phyloP scores from a whole-genome alignment of 2,888 invertebrate genomes.

The Eupithecia subumbrata region DNA sequence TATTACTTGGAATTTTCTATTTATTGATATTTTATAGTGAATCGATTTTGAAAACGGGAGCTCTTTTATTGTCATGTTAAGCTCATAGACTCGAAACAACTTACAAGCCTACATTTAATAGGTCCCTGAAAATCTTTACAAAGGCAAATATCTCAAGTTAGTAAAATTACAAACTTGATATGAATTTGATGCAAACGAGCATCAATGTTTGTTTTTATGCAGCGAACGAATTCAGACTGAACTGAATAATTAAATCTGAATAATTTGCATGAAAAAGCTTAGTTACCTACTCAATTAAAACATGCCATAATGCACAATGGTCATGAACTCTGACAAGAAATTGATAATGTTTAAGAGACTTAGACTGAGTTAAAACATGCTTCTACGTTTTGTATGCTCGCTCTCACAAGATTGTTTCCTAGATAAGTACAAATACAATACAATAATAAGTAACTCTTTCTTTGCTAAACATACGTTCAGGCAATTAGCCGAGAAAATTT shows the following conservation, averaged over 20 bases:
- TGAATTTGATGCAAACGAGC: slow-evolving; percentile 3
- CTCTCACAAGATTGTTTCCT: not conserved
- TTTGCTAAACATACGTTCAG: not conserved
- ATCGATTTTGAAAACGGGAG: slow-evolving; percentile 21
- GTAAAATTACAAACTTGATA: not conserved
- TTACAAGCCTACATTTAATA: not conserved
- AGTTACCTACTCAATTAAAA: not conserved
- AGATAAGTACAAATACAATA: not conserved
- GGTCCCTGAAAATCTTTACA: not conserved
- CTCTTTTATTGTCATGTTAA: slow-evolving; percentile 19
- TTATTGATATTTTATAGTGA: slow-evolving; percentile 22
- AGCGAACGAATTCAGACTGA: slow-evolving; percentile 4
- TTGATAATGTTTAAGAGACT: not conserved
- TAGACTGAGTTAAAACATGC: not conserved
- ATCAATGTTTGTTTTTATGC: slow-evolving; percentile 8
- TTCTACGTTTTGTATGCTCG: not conserved
- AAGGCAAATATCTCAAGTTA: not conserved
- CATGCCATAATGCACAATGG: not conserved
- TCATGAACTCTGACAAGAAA: not conserved
- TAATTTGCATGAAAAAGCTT: slow-evolving; percentile 1
- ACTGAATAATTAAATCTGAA: slow-evolving; percentile 6
- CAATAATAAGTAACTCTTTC: not conserved
- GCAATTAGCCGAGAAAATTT: not conserved
- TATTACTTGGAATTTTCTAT: slow-evolving; percentile 33
- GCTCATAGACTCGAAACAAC: too few species aligned